Evolutionary conservation across 2,888 invertebrate genomes (phyloP), one percentile per base, ranked within the genome.

Genomic region (Noctua janthe): DNA sequence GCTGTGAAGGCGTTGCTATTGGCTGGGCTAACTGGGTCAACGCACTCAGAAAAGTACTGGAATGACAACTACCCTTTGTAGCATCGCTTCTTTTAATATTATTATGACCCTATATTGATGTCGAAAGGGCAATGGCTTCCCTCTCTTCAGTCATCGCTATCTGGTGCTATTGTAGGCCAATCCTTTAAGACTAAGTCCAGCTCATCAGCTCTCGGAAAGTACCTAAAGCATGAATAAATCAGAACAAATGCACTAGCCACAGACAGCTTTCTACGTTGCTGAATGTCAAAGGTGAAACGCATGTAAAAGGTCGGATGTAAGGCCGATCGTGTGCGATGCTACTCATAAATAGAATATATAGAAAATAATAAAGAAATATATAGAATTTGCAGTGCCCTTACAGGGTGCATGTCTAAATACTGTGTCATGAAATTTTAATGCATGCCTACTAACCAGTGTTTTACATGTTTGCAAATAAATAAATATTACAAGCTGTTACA

Each of bases 201-300:
- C 10, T 35, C 17, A 66, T 20, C 17, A 54, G 54, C 56, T 3
- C 8, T 10, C 59, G 29, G 13, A 62, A 62, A 62, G 8, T 10
- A 35, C 35, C 35, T 20, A 64, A 35, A 23, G 43, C 10, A 71
- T 74, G 73, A 43, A 70, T 47, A 47, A 23, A 47, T 47, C 6
- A 74, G 20, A 74, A 71, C 29, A 5, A 71, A 47, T 73, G 71
- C 73, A 47, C 15, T 23, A 10, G 23, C 29, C 20, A 71, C 29
- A 23, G 29, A 71, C 29, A 29, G 29, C 71, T 74, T 74, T 74
- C 73, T 71, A 70, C 71, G 6, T 47, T 35, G 39, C 35, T 64
- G 20, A 70, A 69, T 70, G 73, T 74, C 47, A 71, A 20, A 74
- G 71, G 73, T 74, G 71, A 71, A 29, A 70, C 43, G 11, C 11